Evolutionary conservation across 2,797 vertebrate species (phyloP).

Genomic region (Sebastes baramenuke): DNA sequence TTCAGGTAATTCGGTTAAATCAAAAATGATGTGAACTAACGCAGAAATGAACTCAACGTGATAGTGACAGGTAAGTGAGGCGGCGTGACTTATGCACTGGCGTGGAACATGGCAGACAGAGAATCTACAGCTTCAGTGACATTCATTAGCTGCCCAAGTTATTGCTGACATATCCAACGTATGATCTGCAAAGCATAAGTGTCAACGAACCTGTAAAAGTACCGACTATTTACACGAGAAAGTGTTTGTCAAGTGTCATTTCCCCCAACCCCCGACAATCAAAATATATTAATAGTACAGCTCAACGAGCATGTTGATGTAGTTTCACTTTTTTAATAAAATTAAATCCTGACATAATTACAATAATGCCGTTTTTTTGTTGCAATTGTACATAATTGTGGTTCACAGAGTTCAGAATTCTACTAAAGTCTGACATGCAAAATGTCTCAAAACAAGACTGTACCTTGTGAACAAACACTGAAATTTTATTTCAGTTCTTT

Average conservation of each 20-base stretch:
- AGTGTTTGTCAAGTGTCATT: slow-evolving; percentile 91
- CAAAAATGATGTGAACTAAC: background rate
- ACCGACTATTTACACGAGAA: slow-evolving; percentile 93
- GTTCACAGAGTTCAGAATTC: slow-evolving; percentile 92
- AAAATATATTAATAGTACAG: slow-evolving; percentile 99
- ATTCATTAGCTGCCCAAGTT: slow-evolving; percentile 99
- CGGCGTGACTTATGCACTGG: slow-evolving; percentile 61
- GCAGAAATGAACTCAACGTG: slow-evolving; percentile 7
- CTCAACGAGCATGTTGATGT: slow-evolving; percentile 92
- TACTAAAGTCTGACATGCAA: slow-evolving; percentile 99
- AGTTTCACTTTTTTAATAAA: slow-evolving; percentile 92
- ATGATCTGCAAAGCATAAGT: slow-evolving; percentile 97
- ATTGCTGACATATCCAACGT: slow-evolving; percentile 95
- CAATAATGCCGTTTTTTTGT: slow-evolving; percentile 96
- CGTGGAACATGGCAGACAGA: slow-evolving; percentile 71
- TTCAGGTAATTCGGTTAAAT: slow-evolving; percentile 3
- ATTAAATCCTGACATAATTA: slow-evolving; percentile 98
- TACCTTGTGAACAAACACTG: slow-evolving; percentile 97
- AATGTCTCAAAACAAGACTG: slow-evolving; percentile 96
- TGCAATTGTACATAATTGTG: slow-evolving; percentile 95
- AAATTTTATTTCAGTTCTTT: slow-evolving; percentile 93
- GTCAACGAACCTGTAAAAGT: slow-evolving; percentile 96
- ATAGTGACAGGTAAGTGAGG: slow-evolving; percentile 40
- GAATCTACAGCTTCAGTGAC: slow-evolving; percentile 99
- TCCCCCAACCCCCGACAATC: slow-evolving; percentile 85